Evolutionary conservation across 2,797 vertebrate species (phyloP).

Genomic region (Gymnoscopelus microlampas): DNA sequence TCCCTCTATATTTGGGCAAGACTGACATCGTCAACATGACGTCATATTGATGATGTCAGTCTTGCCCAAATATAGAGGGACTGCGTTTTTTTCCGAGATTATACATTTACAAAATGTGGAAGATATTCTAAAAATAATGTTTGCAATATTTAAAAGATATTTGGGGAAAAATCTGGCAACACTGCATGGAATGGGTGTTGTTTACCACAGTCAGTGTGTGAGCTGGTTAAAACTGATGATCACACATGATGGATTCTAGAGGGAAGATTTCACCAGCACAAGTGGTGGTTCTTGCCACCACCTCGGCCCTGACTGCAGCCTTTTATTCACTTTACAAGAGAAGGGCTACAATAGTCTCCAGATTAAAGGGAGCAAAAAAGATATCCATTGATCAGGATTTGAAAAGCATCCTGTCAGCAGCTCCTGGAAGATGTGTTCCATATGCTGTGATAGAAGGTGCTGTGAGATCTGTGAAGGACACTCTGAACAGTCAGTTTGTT

Average conservation of each 20-base stretch:
- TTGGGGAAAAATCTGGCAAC: too few species aligned
- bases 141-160: too few species aligned
- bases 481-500: slow-evolving; percentile 93
- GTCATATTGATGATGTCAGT: too few species aligned
- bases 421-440: slow-evolving; percentile 92
- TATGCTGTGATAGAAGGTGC: slow-evolving; percentile 95
- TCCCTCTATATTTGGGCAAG: too few species aligned
- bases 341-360: slow-evolving; percentile 79
- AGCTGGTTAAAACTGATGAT: slow-evolving; percentile 5
- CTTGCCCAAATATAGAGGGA: too few species aligned
- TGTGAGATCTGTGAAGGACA: slow-evolving; percentile 91
- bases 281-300: slow-evolving; percentile 85
- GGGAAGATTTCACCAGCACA: slow-evolving; percentile 86
- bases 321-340: slow-evolving; percentile 88
- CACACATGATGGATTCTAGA: slow-evolving; percentile 83
- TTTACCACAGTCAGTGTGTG: too few species aligned
- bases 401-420: slow-evolving; percentile 85
- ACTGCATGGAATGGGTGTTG: too few species aligned
- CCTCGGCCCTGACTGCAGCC: slow-evolving; percentile 87
- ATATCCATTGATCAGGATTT: slow-evolving; percentile 88
- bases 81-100: too few species aligned
- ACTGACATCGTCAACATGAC: too few species aligned
- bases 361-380: slow-evolving; percentile 90
- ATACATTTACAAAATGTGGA: too few species aligned
- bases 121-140: too few species aligned